These are phyloP conservation scores for Lordiphosa mommai DNA, from an alignment of 1,140 invertebrate genomes.

Conservation along the genomic window DNA sequence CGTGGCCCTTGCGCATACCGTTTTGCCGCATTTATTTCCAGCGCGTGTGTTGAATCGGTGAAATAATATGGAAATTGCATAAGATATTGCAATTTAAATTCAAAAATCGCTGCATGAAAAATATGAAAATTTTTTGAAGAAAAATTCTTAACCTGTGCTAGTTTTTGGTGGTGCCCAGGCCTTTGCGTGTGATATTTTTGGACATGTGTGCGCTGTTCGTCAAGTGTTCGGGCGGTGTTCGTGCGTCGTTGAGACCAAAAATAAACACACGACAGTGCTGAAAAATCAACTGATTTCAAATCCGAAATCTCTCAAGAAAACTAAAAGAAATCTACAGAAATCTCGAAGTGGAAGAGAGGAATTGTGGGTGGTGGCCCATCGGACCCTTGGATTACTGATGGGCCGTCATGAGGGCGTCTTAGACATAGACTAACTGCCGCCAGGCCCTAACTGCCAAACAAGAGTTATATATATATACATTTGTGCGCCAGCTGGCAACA, in stretches of 20 bases:
- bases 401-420: conserved; percentile 20
- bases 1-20: conserved; percentile 20
- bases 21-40: conserved; percentile 37
- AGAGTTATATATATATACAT: neutral
- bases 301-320: conserved; percentile 17
- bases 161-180: conserved; percentile 69
- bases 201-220: conserved; percentile 67
- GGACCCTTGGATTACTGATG: conserved; percentile 72
- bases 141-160: conserved; percentile 52
- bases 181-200: conserved; percentile 77
- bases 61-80: conserved; percentile 45
- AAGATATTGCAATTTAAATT: conserved; percentile 63
- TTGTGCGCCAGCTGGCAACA: conserved; percentile 21
- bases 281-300: conserved; percentile 27
- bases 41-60: conserved; percentile 11
- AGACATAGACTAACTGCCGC: conserved; percentile 32
- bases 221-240: conserved; percentile 34
- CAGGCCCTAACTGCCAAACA: conserved; percentile 20
- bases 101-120: conserved; percentile 34
- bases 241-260: conserved; percentile 50
- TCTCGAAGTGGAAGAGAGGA: neutral
- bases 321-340: conserved; percentile 19
- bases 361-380: conserved; percentile 47
- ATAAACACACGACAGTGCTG: conserved; percentile 66
- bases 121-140: conserved; percentile 52